Percentiles rank a stretch among this genome's conserved stretches.
These are phyloP conservation scores for Drosophila triauraria DNA, from an alignment of 1,140 invertebrate species.

Conservation along the genomic window DNA sequence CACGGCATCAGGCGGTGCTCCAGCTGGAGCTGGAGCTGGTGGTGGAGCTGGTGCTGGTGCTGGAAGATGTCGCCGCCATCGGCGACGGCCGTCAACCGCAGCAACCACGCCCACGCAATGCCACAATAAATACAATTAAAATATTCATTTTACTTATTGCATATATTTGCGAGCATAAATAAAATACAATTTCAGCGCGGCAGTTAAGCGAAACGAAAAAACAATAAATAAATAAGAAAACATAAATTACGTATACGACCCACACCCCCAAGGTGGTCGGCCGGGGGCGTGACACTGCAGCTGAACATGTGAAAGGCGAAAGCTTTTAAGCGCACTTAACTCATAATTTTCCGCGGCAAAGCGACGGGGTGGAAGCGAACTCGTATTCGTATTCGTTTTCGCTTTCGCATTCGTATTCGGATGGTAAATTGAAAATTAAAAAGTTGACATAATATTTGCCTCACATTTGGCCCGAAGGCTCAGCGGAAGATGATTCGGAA, in stretches of 20 bases:
- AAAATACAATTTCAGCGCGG: slow-evolving; percentile 67
- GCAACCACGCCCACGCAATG: slow-evolving; percentile 31
- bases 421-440: slow-evolving; percentile 78
- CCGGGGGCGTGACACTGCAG: slow-evolving; percentile 33
- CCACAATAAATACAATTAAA: slow-evolving; percentile 79
- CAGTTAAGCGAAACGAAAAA: slow-evolving; percentile 36
- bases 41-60: slow-evolving; percentile 1
- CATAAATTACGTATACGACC: slow-evolving; percentile 69
- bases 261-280: slow-evolving; percentile 8
- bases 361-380: slow-evolving; percentile 32
- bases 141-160: slow-evolving; percentile 76
- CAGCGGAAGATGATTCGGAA: slow-evolving; percentile 2
- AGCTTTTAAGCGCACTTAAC: slow-evolving; percentile 83
- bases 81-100: slow-evolving; percentile 41
- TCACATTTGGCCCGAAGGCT: slow-evolving; percentile 32
- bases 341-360: slow-evolving; percentile 64
- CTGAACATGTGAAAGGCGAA: slow-evolving; percentile 67
- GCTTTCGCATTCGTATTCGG: slow-evolving; percentile 33
- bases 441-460: slow-evolving; percentile 68
- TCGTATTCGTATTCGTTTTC: slow-evolving; percentile 35
- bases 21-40: slow-evolving; percentile 3
- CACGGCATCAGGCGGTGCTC: slow-evolving; percentile 21
- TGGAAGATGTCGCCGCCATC: slow-evolving; percentile 18
- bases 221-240: slow-evolving; percentile 75
- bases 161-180: slow-evolving; percentile 70